phyloP scores from a whole-genome alignment of 1,140 invertebrate genomes.

The Brachionus angularis region DNA sequence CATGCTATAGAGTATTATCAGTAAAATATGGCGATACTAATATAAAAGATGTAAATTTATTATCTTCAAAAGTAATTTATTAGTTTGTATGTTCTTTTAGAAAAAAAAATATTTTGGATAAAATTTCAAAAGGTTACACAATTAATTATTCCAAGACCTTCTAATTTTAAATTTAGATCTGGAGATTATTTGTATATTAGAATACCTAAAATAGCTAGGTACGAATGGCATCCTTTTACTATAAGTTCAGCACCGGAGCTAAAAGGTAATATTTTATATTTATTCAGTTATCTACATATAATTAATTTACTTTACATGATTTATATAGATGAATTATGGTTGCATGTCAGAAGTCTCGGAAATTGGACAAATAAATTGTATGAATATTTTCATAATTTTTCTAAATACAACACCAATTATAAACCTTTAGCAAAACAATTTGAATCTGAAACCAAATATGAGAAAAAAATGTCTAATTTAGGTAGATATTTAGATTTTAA shows the following conservation, averaged over 20 bases:
- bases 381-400: slow-evolving; percentile 66
- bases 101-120: background rate
- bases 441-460: slow-evolving; percentile 11
- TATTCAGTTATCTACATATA: slow-evolving; percentile 48
- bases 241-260: slow-evolving; percentile 91
- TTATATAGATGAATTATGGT: slow-evolving; percentile 76
- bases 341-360: slow-evolving; percentile 86
- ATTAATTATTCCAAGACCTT: slow-evolving; percentile 72
- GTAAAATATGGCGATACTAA: slow-evolving; percentile 57
- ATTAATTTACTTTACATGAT: background rate
- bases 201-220: slow-evolving; percentile 81
- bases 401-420: slow-evolving; percentile 8
- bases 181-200: slow-evolving; percentile 92
- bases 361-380: slow-evolving; percentile 89
- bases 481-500: background rate
- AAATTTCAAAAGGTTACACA: slow-evolving; percentile 49
- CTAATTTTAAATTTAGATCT: slow-evolving; percentile 79
- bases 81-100: no score
- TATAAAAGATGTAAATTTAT: slow-evolving; percentile 75
- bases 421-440: background rate
- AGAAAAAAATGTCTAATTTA: slow-evolving; percentile 16
- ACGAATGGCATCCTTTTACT: slow-evolving; percentile 96
- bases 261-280: no score
- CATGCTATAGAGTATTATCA: slow-evolving; percentile 48
- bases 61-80: slow-evolving; percentile 70